Evolutionary conservation across 2,797 vertebrate genomes (phyloP).

Genomic region (Eutrigla gurnardus): DNA sequence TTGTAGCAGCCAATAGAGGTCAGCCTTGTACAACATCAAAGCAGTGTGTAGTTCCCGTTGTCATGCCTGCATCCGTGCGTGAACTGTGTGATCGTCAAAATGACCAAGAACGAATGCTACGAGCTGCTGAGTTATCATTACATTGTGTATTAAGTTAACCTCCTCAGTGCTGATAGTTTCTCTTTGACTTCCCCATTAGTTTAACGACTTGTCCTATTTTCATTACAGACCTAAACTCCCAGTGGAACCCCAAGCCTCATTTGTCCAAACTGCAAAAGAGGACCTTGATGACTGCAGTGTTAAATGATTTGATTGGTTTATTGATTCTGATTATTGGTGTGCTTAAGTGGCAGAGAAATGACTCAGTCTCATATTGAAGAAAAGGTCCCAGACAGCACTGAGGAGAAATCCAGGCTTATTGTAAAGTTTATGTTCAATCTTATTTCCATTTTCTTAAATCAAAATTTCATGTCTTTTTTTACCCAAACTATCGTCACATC

Average conservation of each 20-base stretch:
- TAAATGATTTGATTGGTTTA: constrained; percentile 71
- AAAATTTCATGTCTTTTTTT: not conserved
- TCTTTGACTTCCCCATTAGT: constrained; percentile 43
- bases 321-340: constrained; percentile 69
- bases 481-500: not conserved
- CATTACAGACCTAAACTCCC: constrained; percentile 54
- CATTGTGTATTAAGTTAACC: constrained; percentile 23
- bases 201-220: constrained; percentile 51
- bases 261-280: constrained; percentile 45
- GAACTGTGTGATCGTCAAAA: not conserved
- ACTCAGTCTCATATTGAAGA: constrained; percentile 48
- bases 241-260: constrained; percentile 49
- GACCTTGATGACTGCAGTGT: constrained; percentile 61
- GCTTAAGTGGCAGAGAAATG: constrained; percentile 51
- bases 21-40: constrained; percentile 64
- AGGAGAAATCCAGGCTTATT: constrained; percentile 19
- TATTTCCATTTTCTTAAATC: not conserved
- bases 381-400: constrained; percentile 24
- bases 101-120: not conserved
- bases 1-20: constrained; percentile 72
- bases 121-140: constrained; percentile 12
- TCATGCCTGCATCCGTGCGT: constrained; percentile 4
- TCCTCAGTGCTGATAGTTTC: constrained; percentile 36
- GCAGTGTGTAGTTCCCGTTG: not conserved
- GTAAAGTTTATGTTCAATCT: not conserved